Percentiles rank a stretch among this genome's conserved stretches.
Evolutionary conservation across 2,113 vertebrate species (phyloP).

Genomic region (Cryptotis parvus): DNA sequence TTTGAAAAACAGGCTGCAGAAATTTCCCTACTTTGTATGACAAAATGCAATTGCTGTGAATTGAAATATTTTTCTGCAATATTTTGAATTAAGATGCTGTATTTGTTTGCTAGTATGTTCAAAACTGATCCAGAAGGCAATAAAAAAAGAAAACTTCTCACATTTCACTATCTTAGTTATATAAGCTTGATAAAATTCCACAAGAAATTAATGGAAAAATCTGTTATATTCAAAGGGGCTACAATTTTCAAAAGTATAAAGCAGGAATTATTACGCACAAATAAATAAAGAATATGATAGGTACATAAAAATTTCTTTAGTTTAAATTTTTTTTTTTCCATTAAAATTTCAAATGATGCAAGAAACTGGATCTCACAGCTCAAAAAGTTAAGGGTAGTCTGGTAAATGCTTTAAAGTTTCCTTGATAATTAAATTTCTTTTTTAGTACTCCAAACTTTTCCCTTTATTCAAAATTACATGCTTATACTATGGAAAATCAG

Average conservation of each 20-base stretch:
- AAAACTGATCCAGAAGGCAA: background rate
- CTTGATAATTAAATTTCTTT: constrained; percentile 63
- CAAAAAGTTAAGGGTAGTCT: constrained; percentile 46
- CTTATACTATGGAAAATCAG: constrained; percentile 53
- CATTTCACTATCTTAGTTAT: background rate
- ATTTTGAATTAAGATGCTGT: background rate
- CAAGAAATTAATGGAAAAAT: constrained; percentile 10
- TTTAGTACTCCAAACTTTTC: constrained; percentile 43
- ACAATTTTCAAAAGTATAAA: constrained; percentile 35
- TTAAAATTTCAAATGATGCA: constrained; percentile 54
- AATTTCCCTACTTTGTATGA: background rate
- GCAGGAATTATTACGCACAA: constrained; percentile 33
- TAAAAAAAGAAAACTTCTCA: constrained; percentile 35
- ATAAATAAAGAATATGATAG: background rate
- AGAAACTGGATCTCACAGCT: constrained; percentile 11
- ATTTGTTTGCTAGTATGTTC: background rate
- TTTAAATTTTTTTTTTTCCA: constrained; percentile 34
- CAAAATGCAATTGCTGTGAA: constrained; percentile 11
- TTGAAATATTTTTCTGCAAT: constrained; percentile 35
- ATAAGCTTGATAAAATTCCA: background rate
- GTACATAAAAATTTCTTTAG: background rate
- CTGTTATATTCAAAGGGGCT: constrained; percentile 25
- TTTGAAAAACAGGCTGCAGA: constrained; percentile 6
- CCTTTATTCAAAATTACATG: constrained; percentile 54
- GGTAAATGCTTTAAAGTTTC: constrained; percentile 40